These are phyloP conservation scores for Callospermophilus lateralis DNA, from an alignment of 2,113 vertebrate species.

Conservation along the genomic window DNA sequence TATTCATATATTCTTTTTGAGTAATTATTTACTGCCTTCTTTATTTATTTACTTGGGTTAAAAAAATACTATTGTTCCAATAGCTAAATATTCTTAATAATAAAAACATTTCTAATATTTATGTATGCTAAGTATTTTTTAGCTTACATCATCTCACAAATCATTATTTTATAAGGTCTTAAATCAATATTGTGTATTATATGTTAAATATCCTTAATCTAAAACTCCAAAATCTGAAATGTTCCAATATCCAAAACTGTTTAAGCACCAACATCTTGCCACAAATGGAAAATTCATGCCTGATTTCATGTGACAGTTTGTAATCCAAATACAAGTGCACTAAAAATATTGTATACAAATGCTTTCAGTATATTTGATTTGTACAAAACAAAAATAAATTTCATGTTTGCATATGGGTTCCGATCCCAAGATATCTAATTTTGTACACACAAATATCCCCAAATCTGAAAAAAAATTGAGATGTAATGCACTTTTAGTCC, in stretches of 20 bases:
- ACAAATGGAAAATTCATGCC: neutral
- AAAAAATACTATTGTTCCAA: neutral
- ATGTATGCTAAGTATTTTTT: neutral
- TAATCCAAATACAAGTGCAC: neutral
- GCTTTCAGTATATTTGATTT: neutral
- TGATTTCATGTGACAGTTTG: neutral
- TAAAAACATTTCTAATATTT: neutral
- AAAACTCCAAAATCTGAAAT: neutral
- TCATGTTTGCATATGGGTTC: neutral
- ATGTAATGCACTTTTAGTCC: neutral
- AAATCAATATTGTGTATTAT: neutral
- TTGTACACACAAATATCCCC: neutral
- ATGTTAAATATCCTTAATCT: neutral
- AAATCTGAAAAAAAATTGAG: neutral
- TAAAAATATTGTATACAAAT: neutral
- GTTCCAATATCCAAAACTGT: neutral
- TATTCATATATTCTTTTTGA: neutral
- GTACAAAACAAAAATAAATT: neutral
- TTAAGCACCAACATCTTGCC: neutral
- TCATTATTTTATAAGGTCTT: neutral
- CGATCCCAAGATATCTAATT: neutral
- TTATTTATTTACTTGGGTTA: neutral
- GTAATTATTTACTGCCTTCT: neutral
- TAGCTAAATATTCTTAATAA: neutral
- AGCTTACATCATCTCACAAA: neutral